Evolutionary conservation across 2,888 invertebrate genomes (phyloP).

Genomic region (Strigamia transsilvanica): DNA sequence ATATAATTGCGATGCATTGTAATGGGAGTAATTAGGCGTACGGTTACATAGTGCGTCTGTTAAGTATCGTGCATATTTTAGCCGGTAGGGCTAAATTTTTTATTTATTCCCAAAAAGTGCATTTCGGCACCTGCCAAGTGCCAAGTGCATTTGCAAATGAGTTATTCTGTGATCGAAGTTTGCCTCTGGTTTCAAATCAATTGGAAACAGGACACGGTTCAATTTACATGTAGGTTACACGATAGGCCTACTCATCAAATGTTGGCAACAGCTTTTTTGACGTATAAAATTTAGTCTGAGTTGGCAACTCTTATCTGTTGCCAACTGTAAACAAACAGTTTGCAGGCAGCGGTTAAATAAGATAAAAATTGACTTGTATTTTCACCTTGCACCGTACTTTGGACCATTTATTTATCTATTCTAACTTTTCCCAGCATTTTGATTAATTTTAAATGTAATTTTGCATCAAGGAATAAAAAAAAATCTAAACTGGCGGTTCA

Average conservation of each 20-base stretch:
- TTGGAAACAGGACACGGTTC: constrained; percentile 26
- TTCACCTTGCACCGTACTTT: not conserved
- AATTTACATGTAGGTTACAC: constrained; percentile 12
- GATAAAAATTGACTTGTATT: constrained; percentile 1
- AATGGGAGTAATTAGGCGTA: too few relatives aligned
- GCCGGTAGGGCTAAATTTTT: not conserved
- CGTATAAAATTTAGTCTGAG: constrained; percentile 1
- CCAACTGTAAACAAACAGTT: constrained; percentile 6
- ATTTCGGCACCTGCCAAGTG: too few relatives aligned
- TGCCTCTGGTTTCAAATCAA: not conserved
- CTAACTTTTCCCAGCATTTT: too few relatives aligned
- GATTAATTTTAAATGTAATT: too few relatives aligned
- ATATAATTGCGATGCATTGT: too few relatives aligned
- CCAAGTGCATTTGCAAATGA: not conserved
- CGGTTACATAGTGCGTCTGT: too few relatives aligned
- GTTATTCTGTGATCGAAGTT: not conserved
- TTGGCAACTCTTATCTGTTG: not conserved
- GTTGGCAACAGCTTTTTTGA: constrained; percentile 16
- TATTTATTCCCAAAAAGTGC: not conserved
- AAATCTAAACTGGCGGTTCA: not conserved
- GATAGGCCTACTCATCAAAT: constrained; percentile 21
- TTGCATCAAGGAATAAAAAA: not conserved
- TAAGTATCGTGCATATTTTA: too few relatives aligned
- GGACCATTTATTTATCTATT: not conserved
- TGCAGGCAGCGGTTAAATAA: constrained; percentile 7